Evolutionary conservation across 1,140 invertebrate species (phyloP).

Genomic region (Acromyrmex heyeri): DNA sequence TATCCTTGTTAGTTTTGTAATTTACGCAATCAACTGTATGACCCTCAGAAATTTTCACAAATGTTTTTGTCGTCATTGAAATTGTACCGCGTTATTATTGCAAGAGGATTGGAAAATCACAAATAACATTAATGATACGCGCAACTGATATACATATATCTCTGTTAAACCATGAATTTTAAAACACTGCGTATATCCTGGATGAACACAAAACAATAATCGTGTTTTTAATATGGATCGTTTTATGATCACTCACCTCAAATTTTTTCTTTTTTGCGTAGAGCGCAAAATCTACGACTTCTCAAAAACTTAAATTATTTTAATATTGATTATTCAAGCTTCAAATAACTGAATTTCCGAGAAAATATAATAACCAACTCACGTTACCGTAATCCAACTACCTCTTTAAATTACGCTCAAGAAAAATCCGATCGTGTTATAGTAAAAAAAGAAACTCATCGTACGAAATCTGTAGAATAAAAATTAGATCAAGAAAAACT

Average conservation of each 20-base stretch:
- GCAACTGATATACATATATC: not conserved
- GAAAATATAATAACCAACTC: not conserved
- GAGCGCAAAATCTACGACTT: not conserved
- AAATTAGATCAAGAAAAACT: not conserved
- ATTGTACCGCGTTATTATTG: not conserved
- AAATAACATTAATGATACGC: not conserved
- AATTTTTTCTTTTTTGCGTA: not conserved
- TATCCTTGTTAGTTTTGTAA: not conserved
- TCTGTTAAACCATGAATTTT: not conserved
- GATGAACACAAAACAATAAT: constrained; percentile 21
- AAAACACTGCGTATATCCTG: not conserved
- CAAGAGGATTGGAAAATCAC: not conserved
- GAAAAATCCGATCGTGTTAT: constrained; percentile 5
- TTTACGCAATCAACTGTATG: not conserved
- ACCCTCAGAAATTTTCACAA: not conserved
- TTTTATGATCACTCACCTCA: not conserved
- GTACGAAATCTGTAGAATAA: not conserved
- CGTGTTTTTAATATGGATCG: not conserved
- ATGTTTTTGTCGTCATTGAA: not conserved
- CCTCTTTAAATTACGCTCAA: not conserved
- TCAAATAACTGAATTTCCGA: not conserved
- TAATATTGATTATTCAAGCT: not conserved
- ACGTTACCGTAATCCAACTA: not conserved
- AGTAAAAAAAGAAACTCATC: not conserved
- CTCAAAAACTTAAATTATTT: not conserved